Percentiles rank a stretch among this genome's conserved stretches.
Evolutionary conservation across 1,140 invertebrate genomes (phyloP).

Genomic region (Bombus waltoni): DNA sequence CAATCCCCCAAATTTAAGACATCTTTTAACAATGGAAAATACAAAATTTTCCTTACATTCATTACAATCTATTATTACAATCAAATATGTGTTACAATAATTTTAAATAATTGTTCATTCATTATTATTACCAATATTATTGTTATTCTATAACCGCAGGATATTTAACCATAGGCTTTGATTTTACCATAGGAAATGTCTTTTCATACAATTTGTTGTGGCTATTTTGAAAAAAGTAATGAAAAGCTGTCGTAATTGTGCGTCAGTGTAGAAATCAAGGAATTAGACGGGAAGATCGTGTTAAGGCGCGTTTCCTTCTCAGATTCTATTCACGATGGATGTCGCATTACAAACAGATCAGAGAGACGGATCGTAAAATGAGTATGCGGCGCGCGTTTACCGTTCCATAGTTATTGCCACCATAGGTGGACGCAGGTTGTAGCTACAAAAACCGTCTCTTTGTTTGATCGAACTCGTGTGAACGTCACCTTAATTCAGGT

Average conservation of each 20-base stretch:
- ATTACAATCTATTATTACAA: no score
- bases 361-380: slow-evolving; percentile 12
- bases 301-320: slow-evolving; percentile 12
- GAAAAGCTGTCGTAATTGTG: not conserved
- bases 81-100: no score
- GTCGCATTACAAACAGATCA: slow-evolving; percentile 55
- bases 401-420: slow-evolving; percentile 38
- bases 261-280: not conserved
- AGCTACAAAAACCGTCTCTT: slow-evolving; percentile 31
- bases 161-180: not conserved
- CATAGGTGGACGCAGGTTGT: slow-evolving; percentile 1
- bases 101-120: not conserved
- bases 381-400: slow-evolving; percentile 57
- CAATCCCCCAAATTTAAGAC: no score
- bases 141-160: no score
- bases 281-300: slow-evolving; percentile 12
- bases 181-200: no score
- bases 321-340: slow-evolving; percentile 31
- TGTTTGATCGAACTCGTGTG: slow-evolving; percentile 54
- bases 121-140: no score
- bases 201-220: not conserved
- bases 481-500: slow-evolving; percentile 64
- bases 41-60: no score
- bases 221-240: slow-evolving; percentile 12
- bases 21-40: no score